Evolutionary conservation across 2,888 invertebrate genomes (phyloP).

Genomic region (Drosophila austrosaltans): DNA sequence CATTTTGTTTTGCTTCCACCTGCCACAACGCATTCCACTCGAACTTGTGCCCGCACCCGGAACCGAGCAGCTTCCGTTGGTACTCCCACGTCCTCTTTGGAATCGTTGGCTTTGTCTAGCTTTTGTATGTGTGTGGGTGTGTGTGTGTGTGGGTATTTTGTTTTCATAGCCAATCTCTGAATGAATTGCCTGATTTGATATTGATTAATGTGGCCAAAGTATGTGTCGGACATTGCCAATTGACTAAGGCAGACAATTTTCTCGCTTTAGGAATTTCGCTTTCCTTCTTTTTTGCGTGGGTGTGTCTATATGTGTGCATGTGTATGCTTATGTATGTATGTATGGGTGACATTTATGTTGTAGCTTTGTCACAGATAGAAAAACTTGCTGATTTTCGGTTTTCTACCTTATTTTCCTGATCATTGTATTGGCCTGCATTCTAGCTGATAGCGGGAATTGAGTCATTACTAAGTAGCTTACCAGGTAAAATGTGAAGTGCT

Average conservation of each 20-base stretch:
- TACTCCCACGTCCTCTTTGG: too few species aligned
- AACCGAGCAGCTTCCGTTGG: too few species aligned
- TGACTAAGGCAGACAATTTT: constrained; percentile 19
- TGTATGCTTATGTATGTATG: not conserved
- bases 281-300: not conserved
- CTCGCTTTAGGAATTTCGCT: not conserved
- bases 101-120: constrained; percentile 1
- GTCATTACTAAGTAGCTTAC: constrained; percentile 43
- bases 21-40: constrained; percentile 1
- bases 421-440: constrained; percentile 36
- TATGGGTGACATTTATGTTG: constrained; percentile 6
- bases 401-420: not conserved
- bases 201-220: constrained; percentile 71
- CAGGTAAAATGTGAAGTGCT: constrained; percentile 25
- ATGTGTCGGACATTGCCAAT: constrained; percentile 52
- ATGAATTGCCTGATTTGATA: constrained; percentile 73
- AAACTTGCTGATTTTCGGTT: constrained; percentile 11
- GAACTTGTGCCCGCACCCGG: not conserved
- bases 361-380: not conserved
- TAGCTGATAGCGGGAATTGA: constrained; percentile 36
- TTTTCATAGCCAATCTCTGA: constrained; percentile 47
- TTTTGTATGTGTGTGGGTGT: constrained; percentile 16
- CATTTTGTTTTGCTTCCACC: constrained; percentile 35
- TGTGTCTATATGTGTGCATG: not conserved
- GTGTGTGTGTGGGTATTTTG: constrained; percentile 14